Conservation (phyloP, 1,140 invertebrate genomes). For the Sycophaga agraensis region DNA sequence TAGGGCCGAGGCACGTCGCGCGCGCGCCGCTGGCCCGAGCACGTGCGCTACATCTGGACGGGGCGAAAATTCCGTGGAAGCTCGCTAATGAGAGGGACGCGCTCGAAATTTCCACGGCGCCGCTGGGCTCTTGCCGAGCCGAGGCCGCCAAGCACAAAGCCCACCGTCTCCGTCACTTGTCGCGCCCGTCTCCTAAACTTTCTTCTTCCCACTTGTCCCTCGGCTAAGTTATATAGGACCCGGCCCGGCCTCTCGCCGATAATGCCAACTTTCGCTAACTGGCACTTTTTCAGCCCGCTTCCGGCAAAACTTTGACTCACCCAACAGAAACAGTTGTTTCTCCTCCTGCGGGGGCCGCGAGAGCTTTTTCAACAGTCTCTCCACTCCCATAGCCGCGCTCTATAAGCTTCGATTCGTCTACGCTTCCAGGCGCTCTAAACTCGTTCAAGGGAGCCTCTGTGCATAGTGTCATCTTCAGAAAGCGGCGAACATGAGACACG, state of each 20-base stretch:
- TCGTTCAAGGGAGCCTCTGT: too few species aligned
- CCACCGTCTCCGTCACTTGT: background rate
- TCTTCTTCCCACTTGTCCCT: too few species aligned
- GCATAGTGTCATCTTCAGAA: too few species aligned
- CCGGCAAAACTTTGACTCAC: background rate
- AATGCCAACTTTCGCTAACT: background rate
- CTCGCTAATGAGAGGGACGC: conserved; percentile 12
- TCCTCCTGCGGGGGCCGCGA: too few species aligned
- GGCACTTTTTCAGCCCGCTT: background rate
- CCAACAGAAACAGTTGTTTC: background rate
- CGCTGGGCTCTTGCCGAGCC: background rate
- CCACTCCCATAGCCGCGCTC: too few species aligned
- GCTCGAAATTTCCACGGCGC: conserved; percentile 25
- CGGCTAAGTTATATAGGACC: too few species aligned
- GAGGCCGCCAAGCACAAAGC: background rate
- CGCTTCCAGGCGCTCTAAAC: too few species aligned
- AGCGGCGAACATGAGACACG: too few species aligned
- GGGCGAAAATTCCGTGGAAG: conserved; percentile 24
- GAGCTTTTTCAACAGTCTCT: too few species aligned
- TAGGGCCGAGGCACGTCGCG: conserved; percentile 10
- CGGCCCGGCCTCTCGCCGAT: too few species aligned
- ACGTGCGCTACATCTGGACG: conserved; percentile 22
- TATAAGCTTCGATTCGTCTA: too few species aligned
- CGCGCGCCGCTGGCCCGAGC: background rate
- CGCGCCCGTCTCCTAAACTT: conserved; percentile 4